Evolutionary conservation across 2,888 invertebrate genomes (phyloP).

Genomic region (Heteropelma amictum): DNA sequence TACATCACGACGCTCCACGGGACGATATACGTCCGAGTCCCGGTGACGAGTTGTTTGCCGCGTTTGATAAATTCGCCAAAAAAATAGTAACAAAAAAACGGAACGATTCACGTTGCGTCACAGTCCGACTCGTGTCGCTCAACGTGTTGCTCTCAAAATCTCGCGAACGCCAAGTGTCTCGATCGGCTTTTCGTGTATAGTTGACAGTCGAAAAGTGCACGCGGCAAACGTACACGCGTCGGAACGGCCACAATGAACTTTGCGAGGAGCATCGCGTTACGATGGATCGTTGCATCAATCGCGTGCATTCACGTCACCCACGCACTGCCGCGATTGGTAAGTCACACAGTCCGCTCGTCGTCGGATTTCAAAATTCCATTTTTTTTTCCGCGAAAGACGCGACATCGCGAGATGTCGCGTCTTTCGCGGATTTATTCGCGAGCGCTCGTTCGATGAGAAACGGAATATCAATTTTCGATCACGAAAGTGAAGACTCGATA

Average conservation of each 20-base stretch:
- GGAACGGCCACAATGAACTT: conserved; percentile 11
- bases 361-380: too few relatives aligned
- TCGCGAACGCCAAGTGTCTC: not conserved
- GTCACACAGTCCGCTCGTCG: too few relatives aligned
- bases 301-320: conserved; percentile 6
- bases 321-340: conserved; percentile 68
- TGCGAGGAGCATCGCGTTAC: not conserved
- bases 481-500: conserved; percentile 39
- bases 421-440: conserved; percentile 1
- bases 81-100: not conserved
- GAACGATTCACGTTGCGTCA: not conserved
- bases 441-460: not conserved
- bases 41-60: not conserved
- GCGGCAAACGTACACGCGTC: not conserved
- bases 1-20: conserved; percentile 61
- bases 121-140: not conserved
- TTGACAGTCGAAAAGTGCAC: conserved; percentile 36
- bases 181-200: conserved; percentile 14
- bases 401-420: not conserved
- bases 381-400: not conserved
- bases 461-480: conserved; percentile 21
- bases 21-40: conserved; percentile 33
- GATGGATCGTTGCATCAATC: conserved; percentile 36
- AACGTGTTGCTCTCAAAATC: too few relatives aligned
- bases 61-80: not conserved